Base-by-base conservation (phyloP, 2,797 vertebrate genomes). In the Octomys mimax region DNA sequence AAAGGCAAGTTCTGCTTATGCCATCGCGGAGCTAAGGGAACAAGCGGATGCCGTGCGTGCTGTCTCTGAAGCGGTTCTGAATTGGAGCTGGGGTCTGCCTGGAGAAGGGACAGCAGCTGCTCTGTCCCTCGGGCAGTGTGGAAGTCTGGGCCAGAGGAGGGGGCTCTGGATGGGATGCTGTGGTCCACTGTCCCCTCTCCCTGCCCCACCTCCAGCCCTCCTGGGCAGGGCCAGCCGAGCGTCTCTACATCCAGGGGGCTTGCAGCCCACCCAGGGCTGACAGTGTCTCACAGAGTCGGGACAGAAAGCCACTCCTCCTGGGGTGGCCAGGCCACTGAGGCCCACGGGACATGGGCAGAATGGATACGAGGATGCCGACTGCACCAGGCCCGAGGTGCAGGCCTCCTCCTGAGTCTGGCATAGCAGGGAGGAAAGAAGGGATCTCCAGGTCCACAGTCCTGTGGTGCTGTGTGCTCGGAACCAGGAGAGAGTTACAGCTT, bases 1-100 rank as follows among this genome's bases (percentile, higher is more conserved):
- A 95, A 97, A 97, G 52, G 75, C 1, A 0, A 31, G 19, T 71
- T 97, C 96, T 98, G 61, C 61, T 92, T 95, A 80, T 87, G 24
- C 1, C 6, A 93, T 85, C 91, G 77, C 61, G 59, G 92, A n/a
- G 62, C 57, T 84, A 81, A 77, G 77, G 59, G 91, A 94, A 92
- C 54, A 92, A 90, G 75, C 87, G 91, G 83, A 78, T 87, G n/a
- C 52, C 28, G 71, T 28, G 39, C 39, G 19, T 68, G 21, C 39
- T 93, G 54, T 77, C 36, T 79, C 49, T 77, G 75, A 31, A 85
- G 21, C 54, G 78, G 66, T 79, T 93, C 52, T 89, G 68, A 86
- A 93, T 84, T 71, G 64, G 89, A 88, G 71, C 84, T 71, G 87
- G 68, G 92, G 28, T 79, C 49, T 78, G 46, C 84, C 91, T 91